phyloP scores from a whole-genome alignment of 2,113 vertebrate genomes.

The Serilophus lunatus region DNA sequence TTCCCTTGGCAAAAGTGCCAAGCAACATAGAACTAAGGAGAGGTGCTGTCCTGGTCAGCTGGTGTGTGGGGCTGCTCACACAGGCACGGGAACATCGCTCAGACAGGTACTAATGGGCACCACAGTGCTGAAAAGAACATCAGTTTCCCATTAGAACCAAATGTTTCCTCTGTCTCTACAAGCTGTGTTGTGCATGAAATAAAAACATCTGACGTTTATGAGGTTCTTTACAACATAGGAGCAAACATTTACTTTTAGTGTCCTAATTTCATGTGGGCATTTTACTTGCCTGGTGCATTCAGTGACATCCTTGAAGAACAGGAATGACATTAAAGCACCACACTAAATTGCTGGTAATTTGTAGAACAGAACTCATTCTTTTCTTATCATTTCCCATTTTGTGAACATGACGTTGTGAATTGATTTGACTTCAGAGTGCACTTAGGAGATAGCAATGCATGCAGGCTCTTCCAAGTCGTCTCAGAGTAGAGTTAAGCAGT shows the following conservation, averaged over 20 bases:
- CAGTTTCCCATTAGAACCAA: slow-evolving; percentile 9
- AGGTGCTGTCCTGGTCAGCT: background rate
- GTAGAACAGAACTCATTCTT: slow-evolving; percentile 52
- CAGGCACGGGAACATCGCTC: background rate
- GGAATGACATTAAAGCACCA: slow-evolving; percentile 24
- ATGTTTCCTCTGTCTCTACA: background rate
- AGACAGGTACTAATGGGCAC: background rate
- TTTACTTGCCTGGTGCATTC: slow-evolving; percentile 6
- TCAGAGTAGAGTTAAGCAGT: background rate
- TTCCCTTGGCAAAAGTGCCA: background rate
- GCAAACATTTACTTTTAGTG: slow-evolving; percentile 40
- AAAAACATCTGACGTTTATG: slow-evolving; percentile 39
- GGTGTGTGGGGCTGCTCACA: background rate
- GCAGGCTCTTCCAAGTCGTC: background rate
- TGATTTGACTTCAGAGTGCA: slow-evolving; percentile 51
- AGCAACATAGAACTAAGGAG: accelerated
- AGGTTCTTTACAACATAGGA: slow-evolving; percentile 25
- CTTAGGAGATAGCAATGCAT: background rate
- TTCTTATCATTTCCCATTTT: slow-evolving; percentile 51
- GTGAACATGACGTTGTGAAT: slow-evolving; percentile 28
- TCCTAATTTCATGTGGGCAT: slow-evolving; percentile 42
- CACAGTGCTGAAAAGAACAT: background rate
- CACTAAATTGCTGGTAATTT: slow-evolving; percentile 48
- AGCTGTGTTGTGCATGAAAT: slow-evolving; percentile 15
- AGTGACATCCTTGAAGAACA: slow-evolving; percentile 17